Evolutionary conservation across 2,113 vertebrate genomes (phyloP).

Genomic region (Crotalus viridis): DNA sequence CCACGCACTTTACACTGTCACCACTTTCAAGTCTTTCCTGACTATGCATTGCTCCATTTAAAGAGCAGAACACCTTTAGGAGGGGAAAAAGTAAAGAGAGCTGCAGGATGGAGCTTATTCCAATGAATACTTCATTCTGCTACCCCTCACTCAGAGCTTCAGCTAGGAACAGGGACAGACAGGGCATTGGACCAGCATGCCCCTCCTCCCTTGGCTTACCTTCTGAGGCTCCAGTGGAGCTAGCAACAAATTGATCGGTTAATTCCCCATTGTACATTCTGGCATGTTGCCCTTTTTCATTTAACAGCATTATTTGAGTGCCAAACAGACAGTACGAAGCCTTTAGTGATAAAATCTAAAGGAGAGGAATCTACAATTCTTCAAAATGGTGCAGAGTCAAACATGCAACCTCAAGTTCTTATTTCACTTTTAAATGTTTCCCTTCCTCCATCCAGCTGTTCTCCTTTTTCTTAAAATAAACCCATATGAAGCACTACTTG

Average conservation of each 20-base stretch:
- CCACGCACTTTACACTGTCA: background rate
- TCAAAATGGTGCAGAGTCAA: background rate
- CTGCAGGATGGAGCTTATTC: background rate
- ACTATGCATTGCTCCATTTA: background rate
- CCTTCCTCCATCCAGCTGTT: background rate
- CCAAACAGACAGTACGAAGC: background rate
- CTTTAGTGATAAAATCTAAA: background rate
- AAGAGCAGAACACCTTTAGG: slow-evolving; percentile 14
- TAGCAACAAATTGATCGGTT: background rate
- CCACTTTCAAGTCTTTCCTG: background rate
- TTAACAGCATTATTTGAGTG: background rate
- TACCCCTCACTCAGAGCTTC: background rate
- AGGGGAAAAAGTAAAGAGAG: background rate
- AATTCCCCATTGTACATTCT: background rate
- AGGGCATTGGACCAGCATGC: background rate
- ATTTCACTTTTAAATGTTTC: background rate
- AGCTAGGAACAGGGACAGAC: background rate
- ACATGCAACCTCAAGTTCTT: background rate
- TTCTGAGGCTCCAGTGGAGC: background rate
- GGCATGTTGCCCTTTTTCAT: background rate
- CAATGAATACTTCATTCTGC: slow-evolving; percentile 6
- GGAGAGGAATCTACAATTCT: background rate
- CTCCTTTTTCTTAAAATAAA: background rate
- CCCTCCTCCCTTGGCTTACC: background rate
- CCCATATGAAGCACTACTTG: background rate